Evolutionary conservation across 2,113 vertebrate species (phyloP), one percentile per base, ranked within the genome.

Genomic region (Peromyscus maniculatus): DNA sequence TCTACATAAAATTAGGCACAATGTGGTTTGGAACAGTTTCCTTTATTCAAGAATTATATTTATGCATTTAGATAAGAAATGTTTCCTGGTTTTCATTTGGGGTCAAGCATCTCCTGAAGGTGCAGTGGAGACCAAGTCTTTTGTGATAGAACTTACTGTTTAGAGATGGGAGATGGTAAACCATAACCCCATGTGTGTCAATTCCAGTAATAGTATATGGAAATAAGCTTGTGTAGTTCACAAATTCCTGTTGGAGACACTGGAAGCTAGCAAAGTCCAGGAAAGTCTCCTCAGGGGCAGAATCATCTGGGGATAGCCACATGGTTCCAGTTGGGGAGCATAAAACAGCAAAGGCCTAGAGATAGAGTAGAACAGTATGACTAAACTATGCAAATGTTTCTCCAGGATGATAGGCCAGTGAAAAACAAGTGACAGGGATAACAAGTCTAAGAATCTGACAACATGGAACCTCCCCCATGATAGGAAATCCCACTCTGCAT

Each of bases 391-490:
- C 10, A 55, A 22, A 3, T 77, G 3, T 82, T 67, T 31, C 9
- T 82, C 49, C 2, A 31, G 57, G 31, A 66, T 0, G 67, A 31
- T 1, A 16, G 4, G 5, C 11, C 24, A 52, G 7, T 43, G 39
- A 46, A 15, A n/a, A 55, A 16, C 13, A 46, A 21, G 11, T n/a
- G 52, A n/a, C 5, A 8, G 16, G 21, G 15, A 28, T 31, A 22
- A 79, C 22, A 67, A 57, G 33, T 31, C 12, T 39, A 72, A 62
- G 43, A 79, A 55, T 52, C 3, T 57, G 39, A 62, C 52, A 8
- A 33, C n/a, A 3, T 2, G 28, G 7, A n/a, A 3, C 1, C 28
- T 49, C 39, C 31, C 10, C 1, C 26, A 36, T 5, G 28, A 9
- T 10, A 62, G 26, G 55, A 62, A 57, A 71, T 26, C 19, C 22